Evolutionary conservation across 2,113 vertebrate species (phyloP), one percentile per base, ranked within the genome.

Genomic region (Paralichthys olivaceus): DNA sequence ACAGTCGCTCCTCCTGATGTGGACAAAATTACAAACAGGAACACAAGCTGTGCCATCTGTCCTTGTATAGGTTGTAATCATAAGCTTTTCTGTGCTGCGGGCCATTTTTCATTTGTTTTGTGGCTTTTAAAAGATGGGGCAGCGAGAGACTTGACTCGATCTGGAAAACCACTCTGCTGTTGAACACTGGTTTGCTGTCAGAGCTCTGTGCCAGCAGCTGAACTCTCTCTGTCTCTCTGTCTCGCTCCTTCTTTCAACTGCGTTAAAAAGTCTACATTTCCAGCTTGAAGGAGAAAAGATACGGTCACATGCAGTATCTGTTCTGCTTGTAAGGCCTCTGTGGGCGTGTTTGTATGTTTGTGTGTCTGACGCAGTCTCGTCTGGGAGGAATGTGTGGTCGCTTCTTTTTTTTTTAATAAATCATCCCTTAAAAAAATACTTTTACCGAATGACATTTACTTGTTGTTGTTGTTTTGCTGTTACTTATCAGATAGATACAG

Each of bases 31-130:
- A 84, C 86, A 89, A 90, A 91, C 81, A 87, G 69, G 40, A 65
- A 84, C 25, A 49, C 63, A 56, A 74, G 75, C 89, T 63, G 57
- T 71, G 81, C 90, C 91, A 90, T 91, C 85, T 86, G 91, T 85
- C 84, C 72, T 19, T 32, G 81, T 53, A 22, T 74, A 92, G 76
- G 87, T 88, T 91, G 91, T 91, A 90, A 93, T 93, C 90, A 91
- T 86, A 75, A 87, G 89, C 85, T 91, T 87, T 84, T 66, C 83
- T 86, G 80, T 69, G 81, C 88, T 58, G 85, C 8, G 85, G 85
- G 78, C 75, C 73, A 89, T 84, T 93, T 90, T 92, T 92, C 87
- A 91, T 93, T 91, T 93, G 88, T 91, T 89, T 86, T 80, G 91
- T 75, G 91, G 91, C 72, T 88, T 91, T 92, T 89, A 87, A 89